These are phyloP conservation scores for Zaprionus capensis DNA, from an alignment of 1,140 invertebrate genomes.

Conservation along the genomic window DNA sequence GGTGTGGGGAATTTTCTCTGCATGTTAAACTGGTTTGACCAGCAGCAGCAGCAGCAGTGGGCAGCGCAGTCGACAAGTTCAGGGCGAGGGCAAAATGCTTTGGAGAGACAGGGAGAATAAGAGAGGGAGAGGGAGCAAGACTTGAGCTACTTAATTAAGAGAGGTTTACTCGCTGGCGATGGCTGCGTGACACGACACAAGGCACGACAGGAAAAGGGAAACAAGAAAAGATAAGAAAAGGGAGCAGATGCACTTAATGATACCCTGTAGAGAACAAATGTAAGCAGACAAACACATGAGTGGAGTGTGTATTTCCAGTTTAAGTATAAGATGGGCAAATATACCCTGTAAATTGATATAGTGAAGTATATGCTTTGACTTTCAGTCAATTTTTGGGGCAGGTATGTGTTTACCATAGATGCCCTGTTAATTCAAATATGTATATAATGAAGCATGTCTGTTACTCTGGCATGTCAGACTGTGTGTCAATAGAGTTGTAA, in stretches of 20 bases:
- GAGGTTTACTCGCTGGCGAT: constrained; percentile 6
- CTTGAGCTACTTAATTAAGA: constrained; percentile 15
- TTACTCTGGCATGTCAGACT: too few relatives aligned
- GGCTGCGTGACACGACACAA: not conserved
- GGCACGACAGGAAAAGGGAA: not conserved
- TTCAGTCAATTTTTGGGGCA: not conserved
- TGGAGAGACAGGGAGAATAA: not conserved
- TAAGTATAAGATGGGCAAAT: not conserved
- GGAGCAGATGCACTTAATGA: not conserved
- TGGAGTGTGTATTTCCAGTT: not conserved
- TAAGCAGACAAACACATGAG: too few relatives aligned
- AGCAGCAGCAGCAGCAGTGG: not conserved
- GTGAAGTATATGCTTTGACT: too few relatives aligned
- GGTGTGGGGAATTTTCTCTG: constrained; percentile 21
- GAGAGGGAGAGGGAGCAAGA: not conserved
- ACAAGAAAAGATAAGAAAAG: too few relatives aligned
- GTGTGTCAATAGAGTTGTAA: too few relatives aligned
- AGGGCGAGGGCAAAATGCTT: constrained; percentile 5
- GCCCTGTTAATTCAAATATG: not conserved
- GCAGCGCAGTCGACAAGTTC: constrained; percentile 1
- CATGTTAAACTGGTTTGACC: constrained; percentile 53
- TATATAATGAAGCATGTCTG: not conserved
- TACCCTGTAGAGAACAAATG: not conserved
- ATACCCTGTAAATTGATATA: not conserved
- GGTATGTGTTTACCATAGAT: not conserved